phyloP scores from a whole-genome alignment of 2,797 vertebrate species.

The Rhinophrynus dorsalis region DNA sequence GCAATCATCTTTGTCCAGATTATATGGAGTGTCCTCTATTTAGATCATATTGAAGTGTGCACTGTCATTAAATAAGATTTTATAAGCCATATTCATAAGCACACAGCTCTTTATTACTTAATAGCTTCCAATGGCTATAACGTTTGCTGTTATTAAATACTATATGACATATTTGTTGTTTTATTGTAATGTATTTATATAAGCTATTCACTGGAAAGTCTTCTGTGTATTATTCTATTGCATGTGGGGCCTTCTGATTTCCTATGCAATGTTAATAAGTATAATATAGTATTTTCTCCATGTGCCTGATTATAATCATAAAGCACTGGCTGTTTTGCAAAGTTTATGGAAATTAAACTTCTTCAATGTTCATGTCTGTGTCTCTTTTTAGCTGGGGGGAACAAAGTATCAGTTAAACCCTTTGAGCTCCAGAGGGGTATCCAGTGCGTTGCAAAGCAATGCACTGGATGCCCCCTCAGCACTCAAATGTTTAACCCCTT shows the following conservation, averaged over 20 bases:
- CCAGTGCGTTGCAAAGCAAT: too few relatives aligned
- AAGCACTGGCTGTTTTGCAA: neutral
- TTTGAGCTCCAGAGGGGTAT: too few relatives aligned
- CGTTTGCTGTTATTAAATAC: neutral
- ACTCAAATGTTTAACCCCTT: too few relatives aligned
- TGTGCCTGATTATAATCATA: conserved; percentile 12
- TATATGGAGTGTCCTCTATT: too few relatives aligned
- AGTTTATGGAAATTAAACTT: conserved; percentile 4
- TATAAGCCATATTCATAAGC: neutral
- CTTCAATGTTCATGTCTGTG: neutral
- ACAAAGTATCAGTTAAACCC: too few relatives aligned
- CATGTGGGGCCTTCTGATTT: conserved; percentile 36
- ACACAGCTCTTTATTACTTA: neutral
- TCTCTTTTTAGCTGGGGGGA: too few relatives aligned
- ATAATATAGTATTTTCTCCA: neutral
- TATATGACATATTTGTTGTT: neutral
- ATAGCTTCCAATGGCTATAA: neutral
- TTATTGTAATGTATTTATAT: neutral
- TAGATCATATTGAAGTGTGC: too few relatives aligned
- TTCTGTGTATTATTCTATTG: neutral
- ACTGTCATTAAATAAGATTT: too few relatives aligned
- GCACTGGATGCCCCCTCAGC: too few relatives aligned
- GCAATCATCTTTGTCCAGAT: too few relatives aligned
- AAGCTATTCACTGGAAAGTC: neutral
- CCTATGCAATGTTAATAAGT: conserved; percentile 17